Percentiles rank a stretch among this genome's conserved stretches.
phyloP scores from a whole-genome alignment of 2,113 vertebrate species.

The Menura novaehollandiae region DNA sequence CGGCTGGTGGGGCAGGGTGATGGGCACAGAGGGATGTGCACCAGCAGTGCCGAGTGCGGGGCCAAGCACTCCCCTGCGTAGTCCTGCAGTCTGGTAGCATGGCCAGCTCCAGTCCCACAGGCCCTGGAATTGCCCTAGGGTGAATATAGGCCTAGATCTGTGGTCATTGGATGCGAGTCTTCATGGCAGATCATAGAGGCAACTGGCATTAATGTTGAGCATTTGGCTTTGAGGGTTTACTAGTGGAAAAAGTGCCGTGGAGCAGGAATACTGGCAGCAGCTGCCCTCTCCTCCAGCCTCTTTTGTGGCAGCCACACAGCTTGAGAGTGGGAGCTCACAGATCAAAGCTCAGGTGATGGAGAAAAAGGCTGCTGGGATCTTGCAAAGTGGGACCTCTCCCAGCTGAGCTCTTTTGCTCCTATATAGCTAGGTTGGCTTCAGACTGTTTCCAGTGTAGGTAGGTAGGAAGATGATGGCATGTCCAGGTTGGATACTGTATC shows the following conservation, averaged over 20 bases:
- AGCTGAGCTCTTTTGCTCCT: neutral
- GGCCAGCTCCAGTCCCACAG: neutral
- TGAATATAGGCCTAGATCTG: neutral
- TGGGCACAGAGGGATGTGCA: neutral
- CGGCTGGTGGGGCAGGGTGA: neutral
- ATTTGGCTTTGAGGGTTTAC: neutral
- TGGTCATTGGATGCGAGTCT: neutral
- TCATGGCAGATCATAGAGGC: neutral
- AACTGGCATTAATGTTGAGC: neutral
- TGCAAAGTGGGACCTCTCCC: neutral
- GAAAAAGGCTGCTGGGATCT: neutral
- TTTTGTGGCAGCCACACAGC: neutral
- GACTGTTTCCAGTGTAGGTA: neutral
- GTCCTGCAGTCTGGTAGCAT: neutral
- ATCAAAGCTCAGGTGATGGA: neutral
- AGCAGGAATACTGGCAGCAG: neutral
- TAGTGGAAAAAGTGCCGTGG: neutral
- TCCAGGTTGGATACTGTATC: neutral
- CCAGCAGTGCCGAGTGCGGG: accelerated
- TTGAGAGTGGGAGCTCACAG: neutral
- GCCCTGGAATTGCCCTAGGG: neutral
- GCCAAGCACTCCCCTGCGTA: neutral
- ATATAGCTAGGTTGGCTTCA: neutral
- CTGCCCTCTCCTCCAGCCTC: neutral
- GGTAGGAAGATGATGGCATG: neutral